Evolutionary conservation across 2,113 vertebrate genomes (phyloP), one percentile per base, ranked within the genome.

Genomic region (Ardeotis arabs): DNA sequence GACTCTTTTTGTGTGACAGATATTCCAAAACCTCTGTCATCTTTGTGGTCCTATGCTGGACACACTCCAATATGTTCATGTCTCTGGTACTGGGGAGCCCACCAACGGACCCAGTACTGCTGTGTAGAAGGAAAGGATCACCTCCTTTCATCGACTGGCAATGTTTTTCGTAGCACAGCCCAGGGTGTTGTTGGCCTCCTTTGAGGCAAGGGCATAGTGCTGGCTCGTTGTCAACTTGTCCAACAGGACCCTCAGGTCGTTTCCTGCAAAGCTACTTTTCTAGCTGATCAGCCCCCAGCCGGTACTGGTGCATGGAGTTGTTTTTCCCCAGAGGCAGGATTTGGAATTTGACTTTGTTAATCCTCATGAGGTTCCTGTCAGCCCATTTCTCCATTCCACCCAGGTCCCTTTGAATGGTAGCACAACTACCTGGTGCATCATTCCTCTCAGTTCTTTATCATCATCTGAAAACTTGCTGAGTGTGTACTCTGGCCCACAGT

Each of bases 381-480:
- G 24, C 10, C 39, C 39, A 17, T 81, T 49, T 69, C 50, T 60
- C 18, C 50, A 88, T n/a, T 39, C 28, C 39, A 18, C 2, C 13
- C 17, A 6, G 13, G 17, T 53, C 18, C 29, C 56, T 85, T 50
- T 31, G 33, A 52, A 10, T 2, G 39, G 22, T 0, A 1, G 15
- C 33, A 70, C 56, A 66, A 4, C 20, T 2, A 0, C 6, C 14
- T 8, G 1, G 27, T 35, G 21, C 12, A 0, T 14, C 1, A 5
- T 45, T 19, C 35, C 63, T 84, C 35, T 55, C 19, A 1, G 29
- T 4, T 76, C 17, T 17, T 6, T 14, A 7, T 24, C 33, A 56
- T 3, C 29, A 56, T 3, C 29, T 72, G 8, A 29, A 75, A 7
- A 53, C 17, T 5, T 44, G 13, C 9, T 25, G n/a, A 39, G 18